Evolutionary conservation across 2,797 vertebrate genomes (phyloP).

Genomic region (Sebastes matsubarae): DNA sequence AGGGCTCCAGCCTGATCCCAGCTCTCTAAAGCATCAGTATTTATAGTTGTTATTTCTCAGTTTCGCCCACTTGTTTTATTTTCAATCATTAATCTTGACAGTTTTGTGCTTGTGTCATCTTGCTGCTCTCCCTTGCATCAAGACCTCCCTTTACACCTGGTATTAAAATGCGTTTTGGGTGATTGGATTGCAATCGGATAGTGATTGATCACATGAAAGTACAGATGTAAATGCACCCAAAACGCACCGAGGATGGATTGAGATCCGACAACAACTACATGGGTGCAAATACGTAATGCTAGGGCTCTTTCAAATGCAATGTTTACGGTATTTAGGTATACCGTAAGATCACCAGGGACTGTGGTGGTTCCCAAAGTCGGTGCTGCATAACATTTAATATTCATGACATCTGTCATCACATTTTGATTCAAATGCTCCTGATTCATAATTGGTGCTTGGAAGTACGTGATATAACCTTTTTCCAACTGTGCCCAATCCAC

Average conservation of each 20-base stretch:
- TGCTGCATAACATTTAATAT: neutral
- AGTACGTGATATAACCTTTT: neutral
- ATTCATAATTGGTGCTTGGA: neutral
- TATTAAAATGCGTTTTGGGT: too few relatives aligned
- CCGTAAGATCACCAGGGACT: neutral
- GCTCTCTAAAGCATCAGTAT: constrained; percentile 34
- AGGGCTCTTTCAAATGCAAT: too few relatives aligned
- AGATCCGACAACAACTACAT: too few relatives aligned
- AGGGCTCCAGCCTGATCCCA: constrained; percentile 16
- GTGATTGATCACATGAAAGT: too few relatives aligned
- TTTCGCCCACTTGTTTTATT: constrained; percentile 49
- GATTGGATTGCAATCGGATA: too few relatives aligned
- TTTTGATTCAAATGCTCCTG: neutral
- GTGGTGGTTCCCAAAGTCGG: neutral
- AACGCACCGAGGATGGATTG: too few relatives aligned
- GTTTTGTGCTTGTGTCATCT: constrained; percentile 21
- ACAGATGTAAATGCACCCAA: too few relatives aligned
- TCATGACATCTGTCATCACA: neutral
- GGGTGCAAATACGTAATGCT: too few relatives aligned
- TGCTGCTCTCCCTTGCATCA: constrained; percentile 4
- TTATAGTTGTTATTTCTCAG: constrained; percentile 47
- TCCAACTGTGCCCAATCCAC: neutral
- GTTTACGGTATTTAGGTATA: neutral
- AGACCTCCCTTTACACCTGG: too few relatives aligned
- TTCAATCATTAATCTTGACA: constrained; percentile 47